Evolutionary conservation across 1,140 invertebrate species (phyloP), one percentile per base, ranked within the genome.

Genomic region (Plutomurus gul): DNA sequence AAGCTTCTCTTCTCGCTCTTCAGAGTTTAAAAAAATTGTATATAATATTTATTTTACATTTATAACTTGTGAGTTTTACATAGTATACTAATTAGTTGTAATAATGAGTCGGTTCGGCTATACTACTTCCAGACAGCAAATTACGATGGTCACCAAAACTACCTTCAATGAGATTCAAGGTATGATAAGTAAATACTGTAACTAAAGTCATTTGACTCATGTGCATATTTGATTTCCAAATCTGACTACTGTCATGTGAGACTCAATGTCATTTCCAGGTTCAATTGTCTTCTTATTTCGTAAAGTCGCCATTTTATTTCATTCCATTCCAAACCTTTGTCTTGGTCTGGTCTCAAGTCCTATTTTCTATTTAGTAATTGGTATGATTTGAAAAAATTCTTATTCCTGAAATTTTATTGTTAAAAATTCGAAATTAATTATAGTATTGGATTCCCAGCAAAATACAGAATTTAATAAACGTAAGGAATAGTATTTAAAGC

Each of bases 141-240:
- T 65, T 30, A 65, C 30, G 36, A 65, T 65, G 56, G 56, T 65
- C 56, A 65, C 56, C 56, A 65, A 30, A 18, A 65, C 6, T n/a
- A 65, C 56, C 56, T 65, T 65, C 27, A 30, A 65, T 36, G 56
- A 65, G 18, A 65, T 65, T n/a, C 56, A 65, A 65, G 56, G 56
- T 65, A 65, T 65, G 27, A 30, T 18, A 1, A 11, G 7, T 5
- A 65, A 65, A 13, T 18, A 27, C n/a, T n/a, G n/a, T 56, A 27
- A 5, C 51, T 56, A 30, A 1, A 20, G 6, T 56, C n/a, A 60
- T 60, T 30, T 11, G 25, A 22, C n/a, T n/a, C n/a, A n/a, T n/a
- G n/a, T n/a, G n/a, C n/a, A n/a, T n/a, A n/a, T n/a, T n/a, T n/a
- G n/a, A n/a, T n/a, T n/a, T n/a, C n/a, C n/a, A n/a, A n/a, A n/a